Evolutionary conservation across 2,797 vertebrate species (phyloP), one percentile per base, ranked within the genome.

Genomic region (Sebastolobus alascanus): DNA sequence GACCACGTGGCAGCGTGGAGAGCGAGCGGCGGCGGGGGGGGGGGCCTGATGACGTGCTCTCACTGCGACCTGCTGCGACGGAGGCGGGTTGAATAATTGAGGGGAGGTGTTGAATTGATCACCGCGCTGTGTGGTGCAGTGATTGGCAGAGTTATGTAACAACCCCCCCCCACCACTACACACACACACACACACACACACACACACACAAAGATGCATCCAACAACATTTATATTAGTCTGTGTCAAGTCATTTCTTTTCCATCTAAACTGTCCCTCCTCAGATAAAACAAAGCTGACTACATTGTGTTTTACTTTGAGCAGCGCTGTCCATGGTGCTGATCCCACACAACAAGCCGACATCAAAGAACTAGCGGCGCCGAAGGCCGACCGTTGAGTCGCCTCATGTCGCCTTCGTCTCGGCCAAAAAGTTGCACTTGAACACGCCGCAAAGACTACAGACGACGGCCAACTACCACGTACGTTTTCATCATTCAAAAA

Each of bases 111-210:
- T 77, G 68, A 73, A 78, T 73, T 83, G 84, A 90, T 85, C 67
- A 33, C 20, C 3, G 14, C 20, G 2, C 67, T 46, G 69, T 20
- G 29, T 25, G 59, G 14, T 56, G 69, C 61, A 29, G n/a, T 73
- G 77, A 84, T 67, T 71, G 77, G 63, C 84, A 78, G 31, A 61
- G 61, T 83, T 82, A 80, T n/a, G 27, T 22, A 83, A 80, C 58
- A 67, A 38, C 4, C 29, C 6, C 35, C 35, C 20, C 16, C 52
- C 16, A 43, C 40, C 40, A 43, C 18, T 16, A 60, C 38, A 46
- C 13, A 29, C 8, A 20, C 64, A 66, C 25, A 46, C 25, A n/a
- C 40, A 50, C 38, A 46, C 38, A 29, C 38, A 46, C 61, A 25
- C 35, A 64, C n/a, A 68, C 66, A 35, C 14, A 16, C 31, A 69